Evolutionary conservation across 2,888 invertebrate genomes (phyloP), one percentile per base, ranked within the genome.

Genomic region (Hydraecia micacea): DNA sequence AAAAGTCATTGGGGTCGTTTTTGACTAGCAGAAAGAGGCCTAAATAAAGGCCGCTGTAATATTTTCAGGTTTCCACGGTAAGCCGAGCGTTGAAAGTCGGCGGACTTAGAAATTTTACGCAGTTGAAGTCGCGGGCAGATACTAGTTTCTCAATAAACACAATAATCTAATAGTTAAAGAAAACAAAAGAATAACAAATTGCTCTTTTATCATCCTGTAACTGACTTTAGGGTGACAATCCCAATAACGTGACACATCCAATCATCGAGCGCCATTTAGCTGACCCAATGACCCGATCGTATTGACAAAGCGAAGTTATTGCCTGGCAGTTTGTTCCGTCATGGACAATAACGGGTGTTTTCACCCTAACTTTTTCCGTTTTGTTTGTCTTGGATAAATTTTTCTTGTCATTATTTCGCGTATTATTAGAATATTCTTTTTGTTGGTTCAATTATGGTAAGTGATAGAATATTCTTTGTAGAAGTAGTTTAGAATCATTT

Each of bases 241-340:
- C 73, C 81, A 77, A 83, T 86, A 81, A 88, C 63, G 68, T 73
- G 83, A 76, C 80, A 68, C 87, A 77, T 83, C 86, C 81, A 88
- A 88, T 88, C 86, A 87, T 79, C 52, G 78, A 60, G 70, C 67
- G 69, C 76, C 76, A 86, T 86, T 86, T 80, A 83, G 63, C 66
- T 85, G 88, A 84, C 83, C 86, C 84, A 83, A 84, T 88, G 88
- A 87, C 84, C 86, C 81, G 81, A 60, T 84, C 60, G 73, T 89
- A 87, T 85, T 86, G 87, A 82, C 86, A 80, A 58, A 79, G 76
- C 60, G 77, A 73, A 79, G 74, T 88, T 88, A 89, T 88, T 85
- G 76, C 46, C 18, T 73, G 75, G 32, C 80, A 81, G 84, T 86
- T 89, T 84, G 87, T 89, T 83, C 82, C 67, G 77, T 65, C 79